Evolutionary conservation across 1,140 invertebrate species (phyloP).

Genomic region (Oncopodura yosiiana): DNA sequence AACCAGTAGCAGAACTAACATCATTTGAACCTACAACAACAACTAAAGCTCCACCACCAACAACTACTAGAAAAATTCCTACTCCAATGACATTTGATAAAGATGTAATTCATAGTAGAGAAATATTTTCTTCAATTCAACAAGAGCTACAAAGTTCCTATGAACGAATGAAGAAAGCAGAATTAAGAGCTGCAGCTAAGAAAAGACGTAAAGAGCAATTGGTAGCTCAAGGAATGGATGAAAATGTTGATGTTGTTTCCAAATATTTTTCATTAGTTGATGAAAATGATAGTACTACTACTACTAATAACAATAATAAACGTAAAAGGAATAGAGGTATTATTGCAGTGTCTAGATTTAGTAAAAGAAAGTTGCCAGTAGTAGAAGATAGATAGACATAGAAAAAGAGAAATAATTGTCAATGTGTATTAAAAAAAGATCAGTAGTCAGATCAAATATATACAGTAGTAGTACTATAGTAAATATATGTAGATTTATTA

Average conservation of each 20-base stretch:
- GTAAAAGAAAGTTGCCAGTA: too few relatives aligned
- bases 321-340: too few relatives aligned
- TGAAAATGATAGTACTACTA: constrained; percentile 5
- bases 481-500: too few relatives aligned
- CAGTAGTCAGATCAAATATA: too few relatives aligned
- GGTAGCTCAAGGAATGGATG: constrained; percentile 19
- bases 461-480: too few relatives aligned
- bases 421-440: too few relatives aligned
- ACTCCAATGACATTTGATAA: constrained; percentile 7
- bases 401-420: too few relatives aligned
- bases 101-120: constrained; percentile 14
- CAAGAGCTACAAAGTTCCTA: constrained; percentile 14
- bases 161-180: constrained; percentile 23
- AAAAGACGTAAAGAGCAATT: constrained; percentile 25
- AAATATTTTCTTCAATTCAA: constrained; percentile 21
- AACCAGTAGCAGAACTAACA: constrained; percentile 21
- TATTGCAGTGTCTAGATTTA: too few relatives aligned
- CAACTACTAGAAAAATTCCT: too few relatives aligned
- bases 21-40: constrained; percentile 1
- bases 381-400: too few relatives aligned
- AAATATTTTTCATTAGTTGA: constrained; percentile 28
- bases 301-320: too few relatives aligned
- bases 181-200: constrained; percentile 19
- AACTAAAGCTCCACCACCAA: not conserved
- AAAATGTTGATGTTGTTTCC: constrained; percentile 19